Evolutionary conservation across 2,113 vertebrate genomes (phyloP).

Genomic region (Lophius piscatorius): DNA sequence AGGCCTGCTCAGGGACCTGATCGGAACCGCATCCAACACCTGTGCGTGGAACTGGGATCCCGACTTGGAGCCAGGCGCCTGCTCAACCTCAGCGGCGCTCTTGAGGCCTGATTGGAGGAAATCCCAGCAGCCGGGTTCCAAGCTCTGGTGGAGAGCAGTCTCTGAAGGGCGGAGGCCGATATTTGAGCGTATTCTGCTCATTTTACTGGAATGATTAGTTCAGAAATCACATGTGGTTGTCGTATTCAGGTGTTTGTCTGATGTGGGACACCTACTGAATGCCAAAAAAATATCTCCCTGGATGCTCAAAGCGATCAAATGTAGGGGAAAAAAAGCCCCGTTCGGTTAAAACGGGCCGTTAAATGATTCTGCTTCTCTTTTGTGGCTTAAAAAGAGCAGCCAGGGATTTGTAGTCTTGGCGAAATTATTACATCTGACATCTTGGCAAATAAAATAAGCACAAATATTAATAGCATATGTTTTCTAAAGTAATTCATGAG

Average conservation of each 20-base stretch:
- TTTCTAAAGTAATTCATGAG: background rate
- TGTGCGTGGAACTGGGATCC: constrained; percentile 1
- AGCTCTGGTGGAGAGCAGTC: background rate
- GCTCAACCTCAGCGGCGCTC: background rate
- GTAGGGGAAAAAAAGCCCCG: background rate
- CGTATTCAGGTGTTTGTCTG: background rate
- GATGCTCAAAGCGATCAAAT: background rate
- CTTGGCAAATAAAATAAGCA: constrained; percentile 19
- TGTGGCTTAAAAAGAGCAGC: constrained; percentile 5
- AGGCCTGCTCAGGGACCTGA: background rate
- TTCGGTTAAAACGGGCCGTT: background rate
- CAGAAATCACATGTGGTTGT: background rate
- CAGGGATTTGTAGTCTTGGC: background rate
- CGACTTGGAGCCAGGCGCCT: background rate
- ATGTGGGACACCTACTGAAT: background rate
- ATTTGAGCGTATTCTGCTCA: background rate
- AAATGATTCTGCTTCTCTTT: constrained; percentile 12
- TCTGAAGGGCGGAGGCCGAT: background rate
- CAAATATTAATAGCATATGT: constrained; percentile 43
- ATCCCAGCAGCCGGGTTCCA: too few species aligned
- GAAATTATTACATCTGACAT: constrained; percentile 20
- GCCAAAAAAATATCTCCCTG: background rate
- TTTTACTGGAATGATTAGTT: background rate
- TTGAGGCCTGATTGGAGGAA: background rate
- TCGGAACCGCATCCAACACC: background rate